Evolutionary conservation across 2,888 invertebrate genomes (phyloP), one percentile per base, ranked within the genome.

Genomic region (Acronicta aceris): DNA sequence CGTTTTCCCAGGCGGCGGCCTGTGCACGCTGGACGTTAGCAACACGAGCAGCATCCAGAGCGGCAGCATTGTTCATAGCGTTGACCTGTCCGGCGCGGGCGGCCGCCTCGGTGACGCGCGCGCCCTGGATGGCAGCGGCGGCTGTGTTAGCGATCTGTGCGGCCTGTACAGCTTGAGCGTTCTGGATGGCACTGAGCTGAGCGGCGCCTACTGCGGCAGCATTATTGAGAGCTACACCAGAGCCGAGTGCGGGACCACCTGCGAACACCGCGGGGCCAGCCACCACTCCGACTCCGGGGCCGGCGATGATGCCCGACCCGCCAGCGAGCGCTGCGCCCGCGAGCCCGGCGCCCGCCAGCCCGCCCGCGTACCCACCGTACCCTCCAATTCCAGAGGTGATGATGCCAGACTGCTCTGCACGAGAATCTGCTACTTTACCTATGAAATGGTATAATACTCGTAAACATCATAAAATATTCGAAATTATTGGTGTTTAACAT

Each of bases 1-100:
- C 93, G 76, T 92, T 93, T 64, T 94, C 94, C 65, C 79, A 84
- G 4, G 94, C 94, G 47, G 94, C 94, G n/a, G 93, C 93, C 68
- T 94, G 92, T 0, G 94, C 94, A 36, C 94, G 84, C 65, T 93
- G 94, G 6, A 92, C 78, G 77, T 93, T 93, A 46, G 92, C 93
- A 12, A 91, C 79, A 27, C 94, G 92, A 0, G 92, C 88, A 1
- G 91, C 93, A 59, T 94, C 92, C 16, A 93, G 76, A 13, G 94
- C 94, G 40, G 91, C 91, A 3, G 94, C 94, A 72, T 93, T 94
- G 63, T 86, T 89, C 72, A 94, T 92, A 54, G 94, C 94, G 71
- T 92, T 83, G 45, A 81, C 88, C 54, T 92, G 92, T 10, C 91
- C 90, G 10, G 89, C 93, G 43, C 93, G 85, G 2, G 94, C 94